phyloP scores from a whole-genome alignment of 1,140 invertebrate genomes.

The Periplaneta americana region DNA sequence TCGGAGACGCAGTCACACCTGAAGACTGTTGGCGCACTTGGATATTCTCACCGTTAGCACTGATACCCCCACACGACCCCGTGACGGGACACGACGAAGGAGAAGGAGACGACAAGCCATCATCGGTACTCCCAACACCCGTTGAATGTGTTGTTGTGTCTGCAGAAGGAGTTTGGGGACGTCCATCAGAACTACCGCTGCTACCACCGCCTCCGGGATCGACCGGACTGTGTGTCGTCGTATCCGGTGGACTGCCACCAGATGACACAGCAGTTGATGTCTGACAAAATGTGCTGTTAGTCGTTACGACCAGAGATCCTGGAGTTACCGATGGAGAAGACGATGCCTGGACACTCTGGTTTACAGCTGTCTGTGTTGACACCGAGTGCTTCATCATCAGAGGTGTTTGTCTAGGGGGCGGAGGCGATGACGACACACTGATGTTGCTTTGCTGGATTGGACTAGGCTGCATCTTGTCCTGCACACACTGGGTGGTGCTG shows the following conservation, averaged over 20 bases:
- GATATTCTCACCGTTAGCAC: background rate
- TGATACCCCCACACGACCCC: background rate
- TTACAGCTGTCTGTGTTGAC: constrained; percentile 64
- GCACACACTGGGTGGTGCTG: constrained; percentile 18
- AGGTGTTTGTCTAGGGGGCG: constrained; percentile 24
- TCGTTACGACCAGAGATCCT: constrained; percentile 40
- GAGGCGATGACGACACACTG: constrained; percentile 26
- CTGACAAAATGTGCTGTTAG: constrained; percentile 48
- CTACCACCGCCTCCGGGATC: constrained; percentile 34
- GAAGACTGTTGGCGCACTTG: background rate
- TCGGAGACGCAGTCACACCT: background rate
- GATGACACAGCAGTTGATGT: constrained; percentile 36
- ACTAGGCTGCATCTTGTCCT: constrained; percentile 17
- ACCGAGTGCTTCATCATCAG: constrained; percentile 50
- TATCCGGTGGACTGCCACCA: constrained; percentile 62
- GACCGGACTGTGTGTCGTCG: constrained; percentile 70
- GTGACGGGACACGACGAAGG: constrained; percentile 20
- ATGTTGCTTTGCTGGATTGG: constrained; percentile 14
- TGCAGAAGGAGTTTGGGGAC: constrained; percentile 34
- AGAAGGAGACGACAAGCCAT: constrained; percentile 23
- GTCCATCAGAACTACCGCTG: constrained; percentile 23
- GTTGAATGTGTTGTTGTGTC: constrained; percentile 42
- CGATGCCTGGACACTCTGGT: constrained; percentile 39
- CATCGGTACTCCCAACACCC: constrained; percentile 21
- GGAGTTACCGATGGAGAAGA: constrained; percentile 7